Conservation (phyloP, 2,797 vertebrate species). For the Geotrypetes seraphini region DNA sequence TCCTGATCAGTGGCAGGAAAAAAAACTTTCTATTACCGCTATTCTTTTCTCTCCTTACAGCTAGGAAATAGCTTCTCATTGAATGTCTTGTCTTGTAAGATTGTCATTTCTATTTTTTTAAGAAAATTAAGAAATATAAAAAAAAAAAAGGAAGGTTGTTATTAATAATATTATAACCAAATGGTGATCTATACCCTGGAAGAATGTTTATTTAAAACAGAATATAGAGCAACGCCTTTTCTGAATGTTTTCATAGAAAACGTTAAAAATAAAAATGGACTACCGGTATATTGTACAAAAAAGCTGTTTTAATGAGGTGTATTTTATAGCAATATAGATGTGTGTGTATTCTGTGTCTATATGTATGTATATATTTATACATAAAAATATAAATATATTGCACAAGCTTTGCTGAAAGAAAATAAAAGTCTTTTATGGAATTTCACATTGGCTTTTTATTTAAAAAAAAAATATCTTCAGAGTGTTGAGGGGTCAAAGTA, state of each 20-base stretch:
- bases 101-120: slow-evolving; percentile 83
- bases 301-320: slow-evolving; percentile 20
- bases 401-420: slow-evolving; percentile 15
- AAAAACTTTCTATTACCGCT: too few relatives aligned
- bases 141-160: too few relatives aligned
- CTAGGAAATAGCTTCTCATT: slow-evolving; percentile 36
- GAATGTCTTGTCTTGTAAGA: slow-evolving; percentile 70
- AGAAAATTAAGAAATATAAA: slow-evolving; percentile 46
- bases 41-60: slow-evolving; percentile 32
- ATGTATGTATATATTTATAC: too few relatives aligned
- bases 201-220: slow-evolving; percentile 48
- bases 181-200: too few relatives aligned
- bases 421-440: slow-evolving; percentile 32
- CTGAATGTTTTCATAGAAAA: slow-evolving; percentile 55
- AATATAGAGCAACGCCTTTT: slow-evolving; percentile 27
- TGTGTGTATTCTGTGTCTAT: too few relatives aligned
- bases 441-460: too few relatives aligned
- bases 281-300: slow-evolving; percentile 51
- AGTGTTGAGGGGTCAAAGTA: too few relatives aligned
- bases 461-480: too few relatives aligned
- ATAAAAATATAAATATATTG: too few relatives aligned
- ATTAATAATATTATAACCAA: too few relatives aligned
- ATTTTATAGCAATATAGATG: slow-evolving; percentile 3
- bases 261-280: slow-evolving; percentile 73
- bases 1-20: too few relatives aligned